These are phyloP conservation scores for Tetragonula carbonaria DNA, from an alignment of 2,888 invertebrate species.

Conservation along the genomic window DNA sequence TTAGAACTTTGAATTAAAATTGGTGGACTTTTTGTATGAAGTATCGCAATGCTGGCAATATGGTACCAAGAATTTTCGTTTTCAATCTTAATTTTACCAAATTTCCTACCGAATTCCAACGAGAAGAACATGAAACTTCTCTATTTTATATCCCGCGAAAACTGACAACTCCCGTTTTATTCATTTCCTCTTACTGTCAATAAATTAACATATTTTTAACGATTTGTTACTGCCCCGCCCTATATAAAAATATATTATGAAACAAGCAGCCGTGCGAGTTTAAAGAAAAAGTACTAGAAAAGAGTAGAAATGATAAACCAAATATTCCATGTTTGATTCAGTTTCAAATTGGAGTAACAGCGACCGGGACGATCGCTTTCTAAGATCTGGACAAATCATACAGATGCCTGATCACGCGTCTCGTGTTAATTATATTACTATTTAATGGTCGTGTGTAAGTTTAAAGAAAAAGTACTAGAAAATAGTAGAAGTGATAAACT, in stretches of 20 bases:
- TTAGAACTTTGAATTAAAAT: background rate
- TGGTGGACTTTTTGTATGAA: background rate
- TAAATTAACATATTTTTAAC: background rate
- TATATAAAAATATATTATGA: background rate
- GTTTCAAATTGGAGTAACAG: background rate
- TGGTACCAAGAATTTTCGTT: too few relatives aligned
- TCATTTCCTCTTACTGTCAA: background rate
- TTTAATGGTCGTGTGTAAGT: slow-evolving; percentile 25
- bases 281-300: background rate
- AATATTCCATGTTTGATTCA: background rate
- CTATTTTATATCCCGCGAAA: background rate
- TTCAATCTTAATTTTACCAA: background rate
- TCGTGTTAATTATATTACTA: slow-evolving; percentile 45
- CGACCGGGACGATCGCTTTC: slow-evolving; percentile 4
- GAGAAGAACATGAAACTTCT: background rate
- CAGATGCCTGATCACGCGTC: background rate
- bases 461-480: background rate
- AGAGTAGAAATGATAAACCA: background rate
- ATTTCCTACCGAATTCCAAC: background rate
- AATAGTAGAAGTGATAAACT: background rate
- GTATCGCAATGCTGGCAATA: background rate
- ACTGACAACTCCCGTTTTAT: background rate
- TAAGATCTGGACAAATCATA: background rate
- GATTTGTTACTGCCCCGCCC: background rate
- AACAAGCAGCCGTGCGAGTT: background rate